Evolutionary conservation across 2,113 vertebrate species (phyloP).

Genomic region (Rattus rattus): DNA sequence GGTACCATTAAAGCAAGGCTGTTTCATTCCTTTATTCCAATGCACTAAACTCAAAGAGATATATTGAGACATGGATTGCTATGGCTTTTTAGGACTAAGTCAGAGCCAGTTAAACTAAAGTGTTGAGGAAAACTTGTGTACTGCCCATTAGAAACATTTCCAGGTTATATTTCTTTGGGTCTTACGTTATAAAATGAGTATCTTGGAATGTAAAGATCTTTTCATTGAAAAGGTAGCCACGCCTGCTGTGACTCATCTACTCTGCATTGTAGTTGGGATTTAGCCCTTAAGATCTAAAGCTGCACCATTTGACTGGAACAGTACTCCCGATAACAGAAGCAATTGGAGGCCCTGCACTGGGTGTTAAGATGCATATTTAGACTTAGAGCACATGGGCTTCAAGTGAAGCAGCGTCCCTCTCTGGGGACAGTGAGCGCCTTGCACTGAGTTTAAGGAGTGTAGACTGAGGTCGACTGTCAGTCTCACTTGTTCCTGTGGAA

Average conservation of each 20-base stretch:
- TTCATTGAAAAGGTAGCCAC: constrained; percentile 16
- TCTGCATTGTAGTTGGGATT: constrained; percentile 63
- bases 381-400: constrained; percentile 27
- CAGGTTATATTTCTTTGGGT: constrained; percentile 46
- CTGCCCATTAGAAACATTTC: constrained; percentile 42
- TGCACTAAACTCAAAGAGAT: constrained; percentile 3
- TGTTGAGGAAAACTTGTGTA: constrained; percentile 32
- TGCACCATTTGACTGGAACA: constrained; percentile 77
- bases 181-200: constrained; percentile 32
- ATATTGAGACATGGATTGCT: constrained; percentile 29
- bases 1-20: constrained; percentile 40
- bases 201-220: constrained; percentile 47
- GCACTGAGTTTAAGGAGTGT: constrained; percentile 49
- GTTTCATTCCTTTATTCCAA: constrained; percentile 54
- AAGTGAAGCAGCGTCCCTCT: constrained; percentile 63
- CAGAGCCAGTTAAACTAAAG: constrained; percentile 43
- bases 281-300: constrained; percentile 50
- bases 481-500: constrained; percentile 51
- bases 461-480: constrained; percentile 47
- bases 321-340: constrained; percentile 61
- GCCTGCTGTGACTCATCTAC: background rate
- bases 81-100: background rate
- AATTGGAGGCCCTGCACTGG: constrained; percentile 36
- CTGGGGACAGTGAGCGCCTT: constrained; percentile 78
- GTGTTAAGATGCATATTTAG: constrained; percentile 10